Base-by-base conservation (phyloP, 2,888 invertebrate genomes). In the Petrolisthes manimaculis region DNA sequence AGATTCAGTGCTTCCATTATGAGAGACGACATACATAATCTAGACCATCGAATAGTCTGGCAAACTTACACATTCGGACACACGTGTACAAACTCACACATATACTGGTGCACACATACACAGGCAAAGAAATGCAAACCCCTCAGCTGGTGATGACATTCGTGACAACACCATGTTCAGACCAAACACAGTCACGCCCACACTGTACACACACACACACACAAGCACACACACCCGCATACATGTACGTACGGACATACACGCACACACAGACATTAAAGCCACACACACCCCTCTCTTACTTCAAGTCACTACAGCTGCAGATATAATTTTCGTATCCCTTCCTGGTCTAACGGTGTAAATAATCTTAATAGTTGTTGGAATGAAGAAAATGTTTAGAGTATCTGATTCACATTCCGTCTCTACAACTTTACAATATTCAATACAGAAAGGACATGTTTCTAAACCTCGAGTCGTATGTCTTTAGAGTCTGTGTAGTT, bases 71-170 rank as follows among this genome's bases (percentile, higher is more conserved):
- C 37, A 77, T 8, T 5, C 54, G 54, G 53, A 78, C 78, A 53
- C 78, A 78, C 54, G 54, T 54, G 54, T 54, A 78, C 78, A 78
- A 51, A 78, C 78, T 53, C 78, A 78, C 78, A 78, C 78, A 78
- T 54, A 78, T 54, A 78, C 78, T 53, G 53, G 54, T 54, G 54
- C 78, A 78, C 78, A 78, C 78, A 78, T 54, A 78, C 78, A 78
- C 78, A 78, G 53, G n/a, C 21, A 74, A 6, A n/a, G 5, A 21
- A 8, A 74, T 5, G n/a, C 74, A 74, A 8, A 74, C 21, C 5
- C 74, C 14, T 14, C 61, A 61, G 8, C 14, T 14, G 14, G 8
- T 9, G 14, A 61, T 9, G 9, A 9, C 61, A 61, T 9, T 9
- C 14, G 14, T 9, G 14, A 61, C 61, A 61, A 8, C 8, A 61